Evolutionary conservation across 2,797 vertebrate species (phyloP), one percentile per base, ranked within the genome.

Genomic region (Gymnodraco acuticeps): DNA sequence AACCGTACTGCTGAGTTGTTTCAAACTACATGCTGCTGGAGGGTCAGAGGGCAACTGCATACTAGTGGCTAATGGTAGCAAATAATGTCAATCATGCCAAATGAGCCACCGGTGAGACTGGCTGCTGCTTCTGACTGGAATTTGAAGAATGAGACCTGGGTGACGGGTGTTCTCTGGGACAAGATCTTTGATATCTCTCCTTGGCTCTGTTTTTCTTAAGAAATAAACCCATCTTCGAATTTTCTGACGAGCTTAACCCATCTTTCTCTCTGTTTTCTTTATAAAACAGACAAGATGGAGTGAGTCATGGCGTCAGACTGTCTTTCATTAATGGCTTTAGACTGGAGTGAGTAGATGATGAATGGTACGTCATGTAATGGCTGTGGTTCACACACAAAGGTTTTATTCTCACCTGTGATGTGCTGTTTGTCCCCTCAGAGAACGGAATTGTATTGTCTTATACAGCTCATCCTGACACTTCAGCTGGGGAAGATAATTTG

Each of bases 71-170:
- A 95, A 95, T 95, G 93, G 95, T 94, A 94, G 94, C 94, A 94
- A 96, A 94, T 94, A 93, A 91, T 94, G 95, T 95, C 95, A 95
- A 93, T 95, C 95, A 95, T 87, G 77, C 89, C 91, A 93, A 93
- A 95, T 88, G 90, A 95, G 91, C 88, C 87, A 86, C 83, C 91
- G 91, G 92, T 84, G 79, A 90, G 91, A 90, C 91, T 88, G 76
- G 76, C 82, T 89, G 72, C 77, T 80, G 84, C 86, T 85, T 91
- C 90, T 73, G 78, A 63, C 76, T 87, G 94, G 95, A 96, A 96
- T 95, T 86, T 85, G 73, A 93, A 87, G 95, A 95, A 96, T 95
- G 92, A 92, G 80, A 83, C 70, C 46, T 77, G 84, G 77, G 84
- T 82, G 79, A 87, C 78, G 72, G 70, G 76, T 83, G 47, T 86